Conservation (phyloP, 2,888 invertebrate species). For the Noctua fimbriata region DNA sequence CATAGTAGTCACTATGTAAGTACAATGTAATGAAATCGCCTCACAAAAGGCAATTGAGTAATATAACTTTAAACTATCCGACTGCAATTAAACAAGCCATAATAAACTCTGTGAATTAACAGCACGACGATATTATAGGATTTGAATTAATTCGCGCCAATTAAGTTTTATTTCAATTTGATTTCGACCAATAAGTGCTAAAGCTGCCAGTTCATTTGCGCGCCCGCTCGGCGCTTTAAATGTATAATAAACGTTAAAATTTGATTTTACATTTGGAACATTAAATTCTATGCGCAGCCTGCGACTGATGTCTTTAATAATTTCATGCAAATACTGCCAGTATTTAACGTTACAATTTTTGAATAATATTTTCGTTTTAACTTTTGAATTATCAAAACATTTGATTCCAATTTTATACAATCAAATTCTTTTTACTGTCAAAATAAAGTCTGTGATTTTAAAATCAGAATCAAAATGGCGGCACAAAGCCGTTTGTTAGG, state of each 20-base stretch:
- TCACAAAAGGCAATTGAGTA: constrained; percentile 45
- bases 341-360: constrained; percentile 25
- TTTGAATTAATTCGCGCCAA: constrained; percentile 64
- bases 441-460: constrained; percentile 29
- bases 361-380: constrained; percentile 3
- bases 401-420: constrained; percentile 1
- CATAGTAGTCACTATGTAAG: background rate
- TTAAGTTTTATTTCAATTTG: constrained; percentile 68
- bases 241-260: constrained; percentile 60
- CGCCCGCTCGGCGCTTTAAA: constrained; percentile 40
- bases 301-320: constrained; percentile 55
- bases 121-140: constrained; percentile 51
- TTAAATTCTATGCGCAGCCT: constrained; percentile 59
- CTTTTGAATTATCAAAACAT: constrained; percentile 7
- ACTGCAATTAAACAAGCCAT: constrained; percentile 32
- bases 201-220: constrained; percentile 56
- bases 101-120: constrained; percentile 49
- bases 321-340: constrained; percentile 29
- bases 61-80: constrained; percentile 53
- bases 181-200: constrained; percentile 63
- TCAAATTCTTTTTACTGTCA: background rate
- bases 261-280: constrained; percentile 60
- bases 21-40: constrained; percentile 32
- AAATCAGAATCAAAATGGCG: constrained; percentile 48
- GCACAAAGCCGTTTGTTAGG: constrained; percentile 47